phyloP scores from a whole-genome alignment of 1,140 invertebrate species.

The Octopus bimaculoides region DNA sequence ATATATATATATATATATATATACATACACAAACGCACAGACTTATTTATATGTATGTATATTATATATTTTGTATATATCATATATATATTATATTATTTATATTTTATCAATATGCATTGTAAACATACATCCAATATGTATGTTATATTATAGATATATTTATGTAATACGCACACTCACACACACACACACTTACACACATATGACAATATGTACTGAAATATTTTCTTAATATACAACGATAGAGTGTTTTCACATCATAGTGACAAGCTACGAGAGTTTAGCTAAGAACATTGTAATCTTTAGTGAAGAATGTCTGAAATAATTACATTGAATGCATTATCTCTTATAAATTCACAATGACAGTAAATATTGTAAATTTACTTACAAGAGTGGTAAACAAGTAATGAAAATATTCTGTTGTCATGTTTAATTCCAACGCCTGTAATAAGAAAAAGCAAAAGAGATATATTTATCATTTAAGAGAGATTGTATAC shows the following conservation, averaged over 20 bases:
- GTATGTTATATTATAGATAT: background rate
- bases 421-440: conserved; percentile 42
- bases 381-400: conserved; percentile 43
- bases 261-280: too few relatives aligned
- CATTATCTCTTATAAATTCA: too few relatives aligned
- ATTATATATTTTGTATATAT: background rate
- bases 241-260: too few relatives aligned
- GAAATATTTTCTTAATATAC: too few relatives aligned
- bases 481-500: too few relatives aligned
- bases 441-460: conserved; percentile 38
- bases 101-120: background rate
- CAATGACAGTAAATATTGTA: too few relatives aligned
- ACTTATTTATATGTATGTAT: background rate
- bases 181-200: background rate
- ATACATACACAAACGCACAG: background rate
- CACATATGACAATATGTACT: background rate
- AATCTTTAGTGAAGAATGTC: too few relatives aligned
- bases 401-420: conserved; percentile 47
- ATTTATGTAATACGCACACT: background rate
- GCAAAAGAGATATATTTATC: background rate
- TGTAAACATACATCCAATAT: background rate
- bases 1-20: background rate
- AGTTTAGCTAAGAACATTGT: too few relatives aligned
- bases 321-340: too few relatives aligned
- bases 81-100: background rate